These are phyloP conservation scores for Heliconius hermathena DNA, from an alignment of 1,140 invertebrate genomes.

Conservation along the genomic window DNA sequence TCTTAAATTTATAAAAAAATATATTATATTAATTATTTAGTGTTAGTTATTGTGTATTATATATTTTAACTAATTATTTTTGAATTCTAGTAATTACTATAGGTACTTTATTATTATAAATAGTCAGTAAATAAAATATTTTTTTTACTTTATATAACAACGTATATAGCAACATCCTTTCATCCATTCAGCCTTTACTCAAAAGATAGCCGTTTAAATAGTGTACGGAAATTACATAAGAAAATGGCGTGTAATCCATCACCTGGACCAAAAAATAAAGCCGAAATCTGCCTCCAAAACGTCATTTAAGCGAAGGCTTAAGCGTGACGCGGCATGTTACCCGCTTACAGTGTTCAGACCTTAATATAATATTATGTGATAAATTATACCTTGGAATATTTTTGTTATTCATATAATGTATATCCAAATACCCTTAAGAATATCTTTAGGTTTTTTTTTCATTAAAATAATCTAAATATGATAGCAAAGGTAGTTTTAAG, in stretches of 20 bases:
- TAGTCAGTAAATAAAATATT: too few species aligned
- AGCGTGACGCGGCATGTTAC: slow-evolving; percentile 48
- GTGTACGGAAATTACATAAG: slow-evolving; percentile 77
- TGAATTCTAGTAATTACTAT: too few species aligned
- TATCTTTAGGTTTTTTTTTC: too few species aligned
- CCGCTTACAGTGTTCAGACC: slow-evolving; percentile 23
- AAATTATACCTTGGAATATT: slow-evolving; percentile 10
- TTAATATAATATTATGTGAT: slow-evolving; percentile 19
- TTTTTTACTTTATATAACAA: too few species aligned
- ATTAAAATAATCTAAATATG: too few species aligned
- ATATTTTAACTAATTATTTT: too few species aligned
- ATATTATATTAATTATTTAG: too few species aligned
- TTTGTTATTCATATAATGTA: not conserved
- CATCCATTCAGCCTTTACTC: not conserved
- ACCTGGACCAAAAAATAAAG: slow-evolving; percentile 74
- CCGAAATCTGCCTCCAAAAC: slow-evolving; percentile 69
- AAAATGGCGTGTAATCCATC: slow-evolving; percentile 74
- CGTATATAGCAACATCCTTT: not conserved
- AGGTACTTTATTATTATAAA: too few species aligned
- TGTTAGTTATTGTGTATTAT: too few species aligned
- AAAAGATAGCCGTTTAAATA: slow-evolving; percentile 56
- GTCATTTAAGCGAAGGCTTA: slow-evolving; percentile 52
- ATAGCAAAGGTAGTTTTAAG: too few species aligned
- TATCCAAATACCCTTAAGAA: not conserved
- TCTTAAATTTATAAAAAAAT: too few species aligned